Percentiles rank a stretch among this genome's conserved stretches.
Conservation (phyloP, 2,113 vertebrate species). For the Rissa tridactyla region DNA sequence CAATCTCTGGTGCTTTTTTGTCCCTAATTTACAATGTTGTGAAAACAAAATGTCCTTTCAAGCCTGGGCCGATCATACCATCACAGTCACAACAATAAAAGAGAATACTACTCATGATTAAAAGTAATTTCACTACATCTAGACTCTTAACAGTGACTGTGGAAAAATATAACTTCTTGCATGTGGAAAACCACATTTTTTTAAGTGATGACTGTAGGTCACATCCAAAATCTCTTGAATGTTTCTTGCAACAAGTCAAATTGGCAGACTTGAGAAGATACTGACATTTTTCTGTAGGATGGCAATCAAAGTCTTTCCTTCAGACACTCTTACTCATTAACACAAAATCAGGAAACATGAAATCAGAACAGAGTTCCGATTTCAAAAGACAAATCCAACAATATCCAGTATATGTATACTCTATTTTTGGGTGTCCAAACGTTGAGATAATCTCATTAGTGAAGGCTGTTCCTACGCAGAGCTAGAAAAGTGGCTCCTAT, state of each 20-base stretch:
- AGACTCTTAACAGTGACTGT: not conserved
- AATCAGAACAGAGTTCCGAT: not conserved
- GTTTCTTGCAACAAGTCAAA: not conserved
- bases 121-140: not conserved
- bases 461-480: not conserved
- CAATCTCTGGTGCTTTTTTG: not conserved
- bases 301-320: not conserved
- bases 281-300: not conserved
- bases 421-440: not conserved
- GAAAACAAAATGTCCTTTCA: not conserved
- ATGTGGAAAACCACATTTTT: not conserved
- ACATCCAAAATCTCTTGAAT: not conserved
- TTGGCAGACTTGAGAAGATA: not conserved
- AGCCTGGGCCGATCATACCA: not conserved
- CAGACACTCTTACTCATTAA: not conserved
- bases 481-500: not conserved
- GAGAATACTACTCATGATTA: not conserved
- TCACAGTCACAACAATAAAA: not conserved
- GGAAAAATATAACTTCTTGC: not conserved
- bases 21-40: not conserved
- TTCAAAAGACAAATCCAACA: not conserved
- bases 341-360: not conserved
- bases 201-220: not conserved
- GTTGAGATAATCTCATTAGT: not conserved
- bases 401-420: not conserved